Evolutionary conservation across 2,113 vertebrate species (phyloP).

Genomic region (human (Homo sapiens)): DNA sequence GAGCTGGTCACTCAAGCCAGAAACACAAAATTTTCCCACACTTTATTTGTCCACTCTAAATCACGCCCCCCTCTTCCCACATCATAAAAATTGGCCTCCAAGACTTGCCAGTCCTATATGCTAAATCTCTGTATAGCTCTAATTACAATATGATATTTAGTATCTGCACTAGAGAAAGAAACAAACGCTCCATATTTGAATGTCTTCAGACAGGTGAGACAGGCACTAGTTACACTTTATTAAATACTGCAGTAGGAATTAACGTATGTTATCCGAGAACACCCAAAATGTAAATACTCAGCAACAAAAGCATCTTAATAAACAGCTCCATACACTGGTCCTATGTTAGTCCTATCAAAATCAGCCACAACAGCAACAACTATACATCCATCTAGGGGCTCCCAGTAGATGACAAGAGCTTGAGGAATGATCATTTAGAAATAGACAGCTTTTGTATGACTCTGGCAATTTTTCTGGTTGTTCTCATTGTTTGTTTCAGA

Average conservation of each 20-base stretch:
- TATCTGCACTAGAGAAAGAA: accelerated
- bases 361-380: background rate
- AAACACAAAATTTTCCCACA: background rate
- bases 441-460: background rate
- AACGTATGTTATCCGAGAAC: background rate
- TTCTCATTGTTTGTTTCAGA: background rate
- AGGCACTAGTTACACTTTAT: accelerated
- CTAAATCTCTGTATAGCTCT: background rate
- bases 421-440: background rate
- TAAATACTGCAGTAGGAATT: background rate
- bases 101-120: background rate
- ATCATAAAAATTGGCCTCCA: background rate
- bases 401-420: accelerated
- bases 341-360: background rate
- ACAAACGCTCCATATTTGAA: accelerated
- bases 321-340: accelerated
- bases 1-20: background rate
- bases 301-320: background rate
- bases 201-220: accelerated
- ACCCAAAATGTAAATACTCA: background rate
- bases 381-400: accelerated
- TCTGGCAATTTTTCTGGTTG: background rate
- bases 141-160: background rate
- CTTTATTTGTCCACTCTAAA: accelerated
- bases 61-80: accelerated